Base-by-base conservation (phyloP, 2,113 vertebrate genomes). In the Apaloderma vittatum region DNA sequence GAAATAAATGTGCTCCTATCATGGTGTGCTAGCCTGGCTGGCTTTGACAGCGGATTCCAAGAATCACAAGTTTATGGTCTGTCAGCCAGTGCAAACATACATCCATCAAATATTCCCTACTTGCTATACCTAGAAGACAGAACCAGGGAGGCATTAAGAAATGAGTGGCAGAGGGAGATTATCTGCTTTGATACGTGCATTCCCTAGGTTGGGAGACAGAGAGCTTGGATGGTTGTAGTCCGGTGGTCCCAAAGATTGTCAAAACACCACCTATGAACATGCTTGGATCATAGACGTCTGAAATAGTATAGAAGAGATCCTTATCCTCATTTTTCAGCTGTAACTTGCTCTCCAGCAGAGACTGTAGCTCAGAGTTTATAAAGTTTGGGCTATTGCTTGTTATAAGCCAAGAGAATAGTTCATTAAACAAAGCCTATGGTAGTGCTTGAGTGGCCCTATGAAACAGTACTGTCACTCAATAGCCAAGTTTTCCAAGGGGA, bases 61-160 rank as follows among this genome's bases (percentile, higher is more conserved):
- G 52, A 65, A 88, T 91, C 17, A 3, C 26, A 81, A 58, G 45
- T 86, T 80, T 68, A 57, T 59, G 45, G 26, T 68, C 73, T 84
- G 86, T 91, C 88, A 93, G 58, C 48, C 85, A 75, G 65, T 65
- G 52, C 65, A 92, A 94, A 89, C 65, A 54, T 90, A 72, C 20
- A 78, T 91, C 73, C 72, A 34, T 81, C 92, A 57, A 49, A n/a
- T 61, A 62, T 75, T 54, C 61, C 66, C n/a, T 36, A 29, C 17
- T 90, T 65, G 16, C 80, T 88, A 51, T 43, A 63, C 26, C 63
- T 83, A 17, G 75, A 45, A 88, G 87, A 57, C 13, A 79, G 71
- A 81, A 45, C 32, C 2, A 6, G 40, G 29, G 49, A 85, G 43
- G 36, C 58, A 74, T 86, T 81, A 73, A 83, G 80, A 48, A 89